phyloP scores from a whole-genome alignment of 1,140 invertebrate genomes.

The Halesus radiatus region DNA sequence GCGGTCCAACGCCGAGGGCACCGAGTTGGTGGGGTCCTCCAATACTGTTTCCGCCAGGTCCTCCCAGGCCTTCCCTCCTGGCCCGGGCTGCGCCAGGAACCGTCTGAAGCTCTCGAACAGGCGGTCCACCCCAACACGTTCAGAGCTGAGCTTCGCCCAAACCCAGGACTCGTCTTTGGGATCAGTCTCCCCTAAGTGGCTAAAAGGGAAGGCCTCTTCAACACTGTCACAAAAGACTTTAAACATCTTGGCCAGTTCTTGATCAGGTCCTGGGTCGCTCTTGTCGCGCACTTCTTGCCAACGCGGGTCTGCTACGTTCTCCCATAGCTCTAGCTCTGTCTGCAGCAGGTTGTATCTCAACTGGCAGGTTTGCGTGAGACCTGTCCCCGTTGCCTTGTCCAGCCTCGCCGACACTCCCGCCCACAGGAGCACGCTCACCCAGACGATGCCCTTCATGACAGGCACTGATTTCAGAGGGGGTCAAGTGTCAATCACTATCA shows the following conservation, averaged over 20 bases:
- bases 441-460: conserved; percentile 1
- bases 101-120: conserved; percentile 74
- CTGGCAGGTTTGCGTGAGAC: conserved; percentile 65
- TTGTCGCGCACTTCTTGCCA: conserved; percentile 63
- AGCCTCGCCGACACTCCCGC: background rate
- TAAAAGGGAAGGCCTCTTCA: conserved; percentile 60
- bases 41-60: conserved; percentile 76
- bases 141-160: conserved; percentile 70
- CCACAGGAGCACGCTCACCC: background rate
- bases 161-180: conserved; percentile 69
- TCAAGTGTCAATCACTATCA: conserved; percentile 8
- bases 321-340: conserved; percentile 69
- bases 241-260: conserved; percentile 72
- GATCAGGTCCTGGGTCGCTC: conserved; percentile 62
- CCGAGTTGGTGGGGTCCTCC: conserved; percentile 70
- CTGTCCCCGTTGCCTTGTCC: background rate
- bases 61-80: conserved; percentile 71
- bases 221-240: conserved; percentile 69
- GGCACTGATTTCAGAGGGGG: background rate
- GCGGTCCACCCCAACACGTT: conserved; percentile 71
- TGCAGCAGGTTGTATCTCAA: conserved; percentile 71
- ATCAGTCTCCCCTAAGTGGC: conserved; percentile 63
- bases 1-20: conserved; percentile 67
- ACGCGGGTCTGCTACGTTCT: conserved; percentile 63
- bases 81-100: conserved; percentile 70